These are phyloP conservation scores for Myotis pilosus DNA, from an alignment of 2,797 vertebrate genomes.

Conservation along the genomic window DNA sequence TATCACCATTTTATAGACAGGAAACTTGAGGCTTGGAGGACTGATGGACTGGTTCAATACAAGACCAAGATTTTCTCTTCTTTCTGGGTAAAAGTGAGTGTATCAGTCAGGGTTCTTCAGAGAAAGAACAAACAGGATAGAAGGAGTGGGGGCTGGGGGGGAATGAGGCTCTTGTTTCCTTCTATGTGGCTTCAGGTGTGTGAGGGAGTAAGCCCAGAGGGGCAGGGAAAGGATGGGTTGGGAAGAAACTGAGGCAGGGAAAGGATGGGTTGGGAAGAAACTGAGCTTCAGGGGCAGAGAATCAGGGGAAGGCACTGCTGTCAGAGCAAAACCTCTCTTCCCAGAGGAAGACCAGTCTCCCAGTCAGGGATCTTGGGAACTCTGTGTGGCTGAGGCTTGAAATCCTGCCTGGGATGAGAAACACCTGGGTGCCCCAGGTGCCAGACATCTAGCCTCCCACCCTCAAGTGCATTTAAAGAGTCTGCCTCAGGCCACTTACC, in stretches of 20 bases:
- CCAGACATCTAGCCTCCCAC: neutral
- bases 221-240: neutral
- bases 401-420: neutral
- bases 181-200: neutral
- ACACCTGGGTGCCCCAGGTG: neutral
- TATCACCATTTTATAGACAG: neutral
- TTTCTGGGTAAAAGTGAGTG: neutral
- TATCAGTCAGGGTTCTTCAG: neutral
- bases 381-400: rapidly evolving
- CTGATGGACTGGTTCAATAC: neutral
- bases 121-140: neutral
- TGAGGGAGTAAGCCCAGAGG: rapidly evolving
- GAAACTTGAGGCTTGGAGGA: neutral
- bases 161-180: too few relatives aligned
- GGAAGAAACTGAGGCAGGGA: neutral
- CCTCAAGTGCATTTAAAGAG: neutral
- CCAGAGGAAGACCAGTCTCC: too few relatives aligned
- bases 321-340: neutral
- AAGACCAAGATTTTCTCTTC: neutral
- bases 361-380: neutral
- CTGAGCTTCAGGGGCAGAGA: neutral
- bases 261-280: neutral
- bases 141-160: too few relatives aligned
- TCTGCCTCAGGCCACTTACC: neutral
- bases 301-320: neutral